Base-by-base conservation (phyloP, 2,113 vertebrate species). In the Scomber colias region DNA sequence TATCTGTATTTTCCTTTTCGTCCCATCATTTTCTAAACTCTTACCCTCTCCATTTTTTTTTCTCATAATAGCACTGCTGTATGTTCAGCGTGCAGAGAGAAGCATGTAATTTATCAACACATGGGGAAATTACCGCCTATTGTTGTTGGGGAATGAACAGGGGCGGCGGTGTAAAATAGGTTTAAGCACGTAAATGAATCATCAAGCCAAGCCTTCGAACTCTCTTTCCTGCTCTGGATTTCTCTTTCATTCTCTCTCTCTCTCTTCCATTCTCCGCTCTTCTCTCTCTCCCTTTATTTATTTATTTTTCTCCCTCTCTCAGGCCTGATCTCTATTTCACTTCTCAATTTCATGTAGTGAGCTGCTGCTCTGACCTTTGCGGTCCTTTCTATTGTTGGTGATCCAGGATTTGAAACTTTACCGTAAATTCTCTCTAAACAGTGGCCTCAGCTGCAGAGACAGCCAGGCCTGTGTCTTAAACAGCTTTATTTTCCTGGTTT, bases 141-240 rank as follows among this genome's bases (percentile, higher is more conserved):
- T 89, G 90, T 91, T 89, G 82, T 77, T 77, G 57, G 48, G 66
- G 68, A 84, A 87, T 57, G 85, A 90, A 80, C 59, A 87, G 74
- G 80, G 83, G 79, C 24, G 61, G 50, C 0, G 19, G 83, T 86
- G 87, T 84, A 85, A 88, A 91, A 92, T 83, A 83, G 83, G 82
- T 86, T 91, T 90, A 88, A 89, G 74, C 82, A 82, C 44, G 11
- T 86, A 84, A 93, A 89, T 84, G 88, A 91, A 91, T 92, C 87
- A 87, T 90, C 76, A 87, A 79, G 78, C 81, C 59, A 61, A 81
- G 74, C 75, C 82, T 70, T 75, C 65, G 76, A 74, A 74, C 67
- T 75, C 66, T 56, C 66, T 57, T 67, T 56, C 60, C 57, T 71
- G 80, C 55, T 68, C 45, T 70, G 16, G 48, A 46, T 83, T 85